A percentile compares a stretch with the other conserved stretches of the same genome.
phyloP scores from a whole-genome alignment of 2,797 vertebrate species.

The Xerus rutilus region DNA sequence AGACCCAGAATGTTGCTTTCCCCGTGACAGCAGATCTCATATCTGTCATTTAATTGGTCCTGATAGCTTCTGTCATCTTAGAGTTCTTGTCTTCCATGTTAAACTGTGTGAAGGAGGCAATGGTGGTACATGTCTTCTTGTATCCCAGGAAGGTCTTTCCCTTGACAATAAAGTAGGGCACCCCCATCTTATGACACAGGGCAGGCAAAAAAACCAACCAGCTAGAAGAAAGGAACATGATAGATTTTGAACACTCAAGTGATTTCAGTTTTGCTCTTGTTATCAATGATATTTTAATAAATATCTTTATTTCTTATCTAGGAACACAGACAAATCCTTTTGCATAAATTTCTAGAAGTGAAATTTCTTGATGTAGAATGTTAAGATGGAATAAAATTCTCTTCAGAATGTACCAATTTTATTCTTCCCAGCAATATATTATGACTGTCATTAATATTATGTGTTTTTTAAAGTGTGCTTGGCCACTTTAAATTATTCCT shows the following conservation, averaged over 20 bases:
- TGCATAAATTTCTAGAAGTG: constrained; percentile 22
- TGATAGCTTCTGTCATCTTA: too few species aligned
- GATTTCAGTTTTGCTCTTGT: background rate
- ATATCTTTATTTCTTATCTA: background rate
- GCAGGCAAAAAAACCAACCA: too few species aligned
- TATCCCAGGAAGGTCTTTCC: too few species aligned
- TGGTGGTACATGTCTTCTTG: too few species aligned
- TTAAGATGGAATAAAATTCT: background rate
- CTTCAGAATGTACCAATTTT: background rate
- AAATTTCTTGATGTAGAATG: background rate
- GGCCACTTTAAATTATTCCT: background rate
- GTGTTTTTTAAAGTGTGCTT: background rate
- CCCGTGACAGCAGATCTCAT: too few species aligned
- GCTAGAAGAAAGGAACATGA: too few species aligned
- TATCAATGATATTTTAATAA: background rate
- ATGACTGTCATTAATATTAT: background rate
- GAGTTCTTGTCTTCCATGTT: background rate
- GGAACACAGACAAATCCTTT: background rate
- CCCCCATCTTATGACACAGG: background rate
- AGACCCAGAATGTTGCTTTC: background rate
- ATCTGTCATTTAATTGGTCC: background rate
- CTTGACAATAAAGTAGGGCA: background rate
- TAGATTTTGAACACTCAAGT: background rate
- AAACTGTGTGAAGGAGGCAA: background rate
- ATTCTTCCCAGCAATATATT: background rate